These are phyloP conservation scores for Bombylius major DNA, from an alignment of 2,888 invertebrate genomes.

Conservation along the genomic window DNA sequence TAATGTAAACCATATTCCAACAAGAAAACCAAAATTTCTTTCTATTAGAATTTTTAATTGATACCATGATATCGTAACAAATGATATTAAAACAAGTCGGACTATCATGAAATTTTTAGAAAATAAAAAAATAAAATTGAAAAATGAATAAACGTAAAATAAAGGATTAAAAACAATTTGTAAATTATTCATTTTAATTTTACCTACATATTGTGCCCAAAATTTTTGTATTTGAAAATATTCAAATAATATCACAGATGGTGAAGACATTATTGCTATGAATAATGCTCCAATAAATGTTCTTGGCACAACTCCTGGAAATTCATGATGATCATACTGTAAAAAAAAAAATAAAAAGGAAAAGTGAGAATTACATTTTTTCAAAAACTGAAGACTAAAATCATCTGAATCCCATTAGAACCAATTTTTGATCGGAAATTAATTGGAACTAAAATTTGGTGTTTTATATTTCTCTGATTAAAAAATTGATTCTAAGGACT, in stretches of 20 bases:
- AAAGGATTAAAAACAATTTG: no score
- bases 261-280: conserved; percentile 64
- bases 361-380: conserved; percentile 10
- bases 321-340: conserved; percentile 95
- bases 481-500: no score
- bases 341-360: conserved; percentile 27
- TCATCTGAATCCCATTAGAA: neutral
- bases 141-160: neutral
- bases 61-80: conserved; percentile 63
- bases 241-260: conserved; percentile 56
- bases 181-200: no score
- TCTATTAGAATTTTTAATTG: conserved; percentile 60
- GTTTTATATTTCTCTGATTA: no score
- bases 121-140: neutral
- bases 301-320: conserved; percentile 94
- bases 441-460: neutral
- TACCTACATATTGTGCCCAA: conserved; percentile 80
- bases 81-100: conserved; percentile 61
- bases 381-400: neutral
- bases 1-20: conserved; percentile 68
- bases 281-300: conserved; percentile 87
- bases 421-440: neutral
- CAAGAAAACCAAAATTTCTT: conserved; percentile 63
- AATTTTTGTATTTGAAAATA: conserved; percentile 65
- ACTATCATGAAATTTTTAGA: conserved; percentile 43